phyloP scores from a whole-genome alignment of 2,113 vertebrate species.

The Crotalus viridis region DNA sequence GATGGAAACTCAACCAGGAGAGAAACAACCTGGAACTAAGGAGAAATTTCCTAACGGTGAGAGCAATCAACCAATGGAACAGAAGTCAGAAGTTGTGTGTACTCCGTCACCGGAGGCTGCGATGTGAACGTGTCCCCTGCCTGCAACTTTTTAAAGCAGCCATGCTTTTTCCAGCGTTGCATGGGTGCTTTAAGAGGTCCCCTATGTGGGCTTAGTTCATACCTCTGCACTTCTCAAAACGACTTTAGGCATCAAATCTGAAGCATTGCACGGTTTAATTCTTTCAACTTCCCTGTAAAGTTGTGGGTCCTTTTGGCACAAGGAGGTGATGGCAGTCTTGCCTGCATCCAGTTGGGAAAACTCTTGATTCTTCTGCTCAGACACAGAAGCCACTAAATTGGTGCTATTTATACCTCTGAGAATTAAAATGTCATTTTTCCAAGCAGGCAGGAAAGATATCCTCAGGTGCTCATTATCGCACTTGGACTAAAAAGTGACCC shows the following conservation, averaged over 20 bases:
- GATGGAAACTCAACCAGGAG: too few species aligned
- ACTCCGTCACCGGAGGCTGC: too few species aligned
- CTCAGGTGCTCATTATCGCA: constrained; percentile 65
- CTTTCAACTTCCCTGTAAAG: background rate
- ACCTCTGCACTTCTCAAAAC: too few species aligned
- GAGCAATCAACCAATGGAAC: too few species aligned
- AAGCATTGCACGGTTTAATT: background rate
- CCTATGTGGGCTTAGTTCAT: too few species aligned
- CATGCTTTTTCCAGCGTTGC: too few species aligned
- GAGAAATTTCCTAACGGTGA: too few species aligned
- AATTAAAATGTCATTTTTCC: constrained; percentile 69
- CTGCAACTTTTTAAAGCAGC: too few species aligned
- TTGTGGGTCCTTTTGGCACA: background rate
- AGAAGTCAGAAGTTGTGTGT: too few species aligned
- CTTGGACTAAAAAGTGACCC: constrained; percentile 52
- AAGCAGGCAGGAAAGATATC: constrained; percentile 46
- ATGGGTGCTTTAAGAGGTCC: too few species aligned
- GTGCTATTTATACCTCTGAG: constrained; percentile 41
- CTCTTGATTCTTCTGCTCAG: background rate
- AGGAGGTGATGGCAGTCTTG: constrained; percentile 43
- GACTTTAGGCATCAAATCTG: background rate
- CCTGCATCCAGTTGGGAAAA: constrained; percentile 39
- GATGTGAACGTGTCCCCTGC: too few species aligned
- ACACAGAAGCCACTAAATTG: constrained; percentile 41
- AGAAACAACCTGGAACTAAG: too few species aligned